Evolutionary conservation across 2,888 invertebrate species (phyloP), one percentile per base, ranked within the genome.

Genomic region (Neoascia interrupta): DNA sequence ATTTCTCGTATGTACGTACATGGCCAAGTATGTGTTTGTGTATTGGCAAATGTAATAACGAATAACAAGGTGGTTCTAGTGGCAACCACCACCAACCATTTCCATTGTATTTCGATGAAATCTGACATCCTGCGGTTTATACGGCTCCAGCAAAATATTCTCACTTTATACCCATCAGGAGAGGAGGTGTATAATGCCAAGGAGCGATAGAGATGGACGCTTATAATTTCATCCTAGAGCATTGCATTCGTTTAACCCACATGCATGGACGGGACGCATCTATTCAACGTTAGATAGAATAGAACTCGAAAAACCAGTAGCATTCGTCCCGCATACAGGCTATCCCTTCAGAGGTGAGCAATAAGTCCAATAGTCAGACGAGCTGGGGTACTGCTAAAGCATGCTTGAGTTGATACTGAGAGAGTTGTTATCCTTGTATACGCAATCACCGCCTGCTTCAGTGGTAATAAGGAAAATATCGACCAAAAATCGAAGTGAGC

Each of bases 41-140:
- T 21, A 54, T 69, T 56, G 37, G 43, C 49, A 63, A 63, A 63
- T 63, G 75, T 51, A 70, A 75, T 73, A 66, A 66, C 53, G 66
- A 58, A 61, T 54, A 66, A 45, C 54, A 47, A 66, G 45, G 51
- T 56, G 54, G 75, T 70, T 75, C 39, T 63, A 75, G 63, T 45
- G 69, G 63, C 54, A 69, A 51, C 31, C 26, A 39, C 18, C 39
- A 63, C 31, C 23, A 31, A 41, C 15, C 56, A 51, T 21, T 23
- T 23, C 34, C 45, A 70, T 60, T 43, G 69, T 58, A 26, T 51
- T 72, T 11, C 34, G 34, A 53, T 56, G 74, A 69, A 69, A 69
- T 63, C 63, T 69, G 75, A 70, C 75, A 70, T 63, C 51, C 41
- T 75, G 69, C 61, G 63, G 70, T 49, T 68, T 56, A n/a, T n/a